Evolutionary conservation across 2,888 invertebrate species (phyloP), one percentile per base, ranked within the genome.

Genomic region (Chymomyza procnemis): DNA sequence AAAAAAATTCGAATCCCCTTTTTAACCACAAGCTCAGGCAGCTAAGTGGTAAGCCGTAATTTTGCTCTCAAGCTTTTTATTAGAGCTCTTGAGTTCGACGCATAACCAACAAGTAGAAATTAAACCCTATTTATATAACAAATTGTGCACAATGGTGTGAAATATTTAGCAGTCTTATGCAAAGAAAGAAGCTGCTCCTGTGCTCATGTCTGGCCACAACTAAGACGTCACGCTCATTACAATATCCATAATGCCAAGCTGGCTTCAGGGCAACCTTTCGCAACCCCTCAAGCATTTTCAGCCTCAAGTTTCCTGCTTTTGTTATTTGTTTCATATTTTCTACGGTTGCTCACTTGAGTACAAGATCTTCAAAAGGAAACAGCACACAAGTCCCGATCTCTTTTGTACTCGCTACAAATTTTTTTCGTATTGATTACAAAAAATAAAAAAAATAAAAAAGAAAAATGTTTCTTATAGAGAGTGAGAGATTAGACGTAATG

Each of bases 251-350:
- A n/a, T n/a, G 3, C 12, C 9, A 41, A 0, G 34, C 34, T 12
- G 9, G 4, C 34, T 12, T 41, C 34, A 9, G 9, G 19, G 54
- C 19, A 14, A 59, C 26, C 52, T 26, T 26, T 54, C 55, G 46
- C 67, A 70, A 73, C 71, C 70, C 68, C 69, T 66, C 50, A n/a
- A 68, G 61, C 41, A 41, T 4, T 26, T 12, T 41, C n/a, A n/a
- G 34, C 34, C 12, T 41, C 12, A 41, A 41, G 34, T 41, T 41
- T 41, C 34, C 34, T 26, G 12, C 12, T 5, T 71, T 81, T 83
- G 84, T 85, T 81, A 80, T 85, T 80, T 81, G 86, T 81, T 81
- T 85, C 86, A 74, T 70, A 80, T 80, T 85, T 71, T 66, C 67
- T 50, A 19, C 50, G 50, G n/a, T 80, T 80, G 80, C 85, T 80